These are phyloP conservation scores for Strix uralensis DNA, from an alignment of 2,113 vertebrate species.

Conservation along the genomic window DNA sequence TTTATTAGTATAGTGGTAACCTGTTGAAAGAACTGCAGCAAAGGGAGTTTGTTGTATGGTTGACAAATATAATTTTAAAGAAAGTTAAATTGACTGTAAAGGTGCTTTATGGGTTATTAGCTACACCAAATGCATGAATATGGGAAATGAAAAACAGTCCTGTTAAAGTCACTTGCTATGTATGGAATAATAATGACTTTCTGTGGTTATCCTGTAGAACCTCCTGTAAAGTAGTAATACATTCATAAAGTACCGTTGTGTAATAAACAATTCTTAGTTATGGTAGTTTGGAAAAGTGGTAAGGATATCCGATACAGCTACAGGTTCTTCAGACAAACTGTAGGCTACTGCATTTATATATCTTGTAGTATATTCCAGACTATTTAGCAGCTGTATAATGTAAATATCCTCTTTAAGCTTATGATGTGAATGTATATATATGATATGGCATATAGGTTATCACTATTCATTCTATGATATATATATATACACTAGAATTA, in stretches of 20 bases:
- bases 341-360: not conserved
- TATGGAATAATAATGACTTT: constrained; percentile 17
- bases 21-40: not conserved
- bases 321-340: not conserved
- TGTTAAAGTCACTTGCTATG: not conserved
- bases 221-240: not conserved
- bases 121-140: not conserved
- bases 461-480: not conserved
- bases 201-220: not conserved
- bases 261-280: not conserved
- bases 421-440: not conserved
- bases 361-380: not conserved
- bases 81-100: not conserved
- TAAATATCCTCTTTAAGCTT: not conserved
- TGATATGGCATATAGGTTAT: not conserved
- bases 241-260: not conserved
- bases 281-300: not conserved
- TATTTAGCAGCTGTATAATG: not conserved
- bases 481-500: not conserved
- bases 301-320: not conserved
- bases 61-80: not conserved
- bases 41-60: not conserved
- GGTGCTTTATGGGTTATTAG: not conserved
- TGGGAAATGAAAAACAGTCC: not conserved
- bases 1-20: not conserved